Conservation (phyloP, 1,140 invertebrate genomes). For the Drosophila azteca region DNA sequence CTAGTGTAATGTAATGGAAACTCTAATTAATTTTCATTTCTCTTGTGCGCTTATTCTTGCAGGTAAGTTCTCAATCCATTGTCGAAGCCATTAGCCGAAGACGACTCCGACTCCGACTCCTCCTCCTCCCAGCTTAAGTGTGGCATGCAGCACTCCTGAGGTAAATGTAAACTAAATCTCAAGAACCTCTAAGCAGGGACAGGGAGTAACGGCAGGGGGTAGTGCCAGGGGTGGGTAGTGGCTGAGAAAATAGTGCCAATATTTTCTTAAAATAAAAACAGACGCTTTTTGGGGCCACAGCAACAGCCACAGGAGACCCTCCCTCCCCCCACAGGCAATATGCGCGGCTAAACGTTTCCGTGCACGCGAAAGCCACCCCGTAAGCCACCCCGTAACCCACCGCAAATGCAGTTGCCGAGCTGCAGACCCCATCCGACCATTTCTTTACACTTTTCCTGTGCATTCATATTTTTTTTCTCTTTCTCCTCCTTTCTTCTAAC, state of each 20-base stretch:
- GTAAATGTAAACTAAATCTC: slow-evolving; percentile 55
- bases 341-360: slow-evolving; percentile 78
- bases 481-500: slow-evolving; percentile 69
- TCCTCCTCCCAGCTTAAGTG: slow-evolving; percentile 32
- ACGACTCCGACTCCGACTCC: neutral
- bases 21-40: slow-evolving; percentile 46
- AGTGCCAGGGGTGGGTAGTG: neutral
- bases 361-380: slow-evolving; percentile 62
- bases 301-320: slow-evolving; percentile 28
- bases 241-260: slow-evolving; percentile 60
- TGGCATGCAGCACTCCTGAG: slow-evolving; percentile 18
- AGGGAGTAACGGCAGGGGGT: neutral
- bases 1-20: neutral
- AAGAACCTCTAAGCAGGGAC: neutral
- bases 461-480: slow-evolving; percentile 68
- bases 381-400: slow-evolving; percentile 21
- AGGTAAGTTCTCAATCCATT: slow-evolving; percentile 36
- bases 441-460: slow-evolving; percentile 78
- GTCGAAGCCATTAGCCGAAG: slow-evolving; percentile 8
- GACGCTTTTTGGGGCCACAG: slow-evolving; percentile 46
- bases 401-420: slow-evolving; percentile 11
- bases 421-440: slow-evolving; percentile 44
- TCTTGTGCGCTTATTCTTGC: slow-evolving; percentile 28
- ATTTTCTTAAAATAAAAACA: slow-evolving; percentile 81
- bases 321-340: slow-evolving; percentile 39